Conservation (phyloP, 2,888 invertebrate genomes). For the Plagodis pulveraria region DNA sequence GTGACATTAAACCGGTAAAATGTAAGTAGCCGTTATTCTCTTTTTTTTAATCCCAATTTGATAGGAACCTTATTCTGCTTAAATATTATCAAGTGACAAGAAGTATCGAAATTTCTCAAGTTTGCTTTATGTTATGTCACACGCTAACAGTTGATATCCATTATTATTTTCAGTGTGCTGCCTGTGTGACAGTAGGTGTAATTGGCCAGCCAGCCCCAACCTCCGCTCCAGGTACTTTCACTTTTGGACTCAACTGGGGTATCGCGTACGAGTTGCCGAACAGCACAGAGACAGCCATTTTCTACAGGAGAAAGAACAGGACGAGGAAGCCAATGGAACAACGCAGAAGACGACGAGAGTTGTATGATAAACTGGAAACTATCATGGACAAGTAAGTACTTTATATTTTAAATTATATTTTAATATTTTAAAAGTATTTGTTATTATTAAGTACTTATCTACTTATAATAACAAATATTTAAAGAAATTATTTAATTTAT, state of each 20-base stretch:
- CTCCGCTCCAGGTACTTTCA: constrained; percentile 82
- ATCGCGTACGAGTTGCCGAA: constrained; percentile 87
- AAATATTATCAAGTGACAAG: too few species aligned
- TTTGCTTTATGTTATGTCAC: too few species aligned
- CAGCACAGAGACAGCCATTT: constrained; percentile 73
- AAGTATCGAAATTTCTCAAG: too few species aligned
- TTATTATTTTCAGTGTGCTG: constrained; percentile 69
- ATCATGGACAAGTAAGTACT: constrained; percentile 85
- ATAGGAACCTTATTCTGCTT: too few species aligned
- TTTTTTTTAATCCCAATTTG: too few species aligned
- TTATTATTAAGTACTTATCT: constrained; percentile 31
- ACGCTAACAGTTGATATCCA: too few species aligned
- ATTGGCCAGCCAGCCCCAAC: constrained; percentile 70
- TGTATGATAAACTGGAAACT: constrained; percentile 88
- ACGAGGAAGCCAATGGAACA: constrained; percentile 75
- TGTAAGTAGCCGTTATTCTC: too few species aligned
- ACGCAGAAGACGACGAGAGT: constrained; percentile 87
- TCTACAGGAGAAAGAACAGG: constrained; percentile 58
- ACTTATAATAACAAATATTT: too few species aligned
- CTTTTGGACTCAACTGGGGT: constrained; percentile 89
- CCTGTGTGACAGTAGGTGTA: constrained; percentile 86
- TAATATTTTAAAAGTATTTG: too few species aligned
- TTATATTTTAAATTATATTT: too few species aligned
- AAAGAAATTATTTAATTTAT: too few species aligned
- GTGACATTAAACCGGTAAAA: too few species aligned